These are phyloP conservation scores for Prinia subflava DNA, from an alignment of 2,113 vertebrate genomes.

Conservation along the genomic window DNA sequence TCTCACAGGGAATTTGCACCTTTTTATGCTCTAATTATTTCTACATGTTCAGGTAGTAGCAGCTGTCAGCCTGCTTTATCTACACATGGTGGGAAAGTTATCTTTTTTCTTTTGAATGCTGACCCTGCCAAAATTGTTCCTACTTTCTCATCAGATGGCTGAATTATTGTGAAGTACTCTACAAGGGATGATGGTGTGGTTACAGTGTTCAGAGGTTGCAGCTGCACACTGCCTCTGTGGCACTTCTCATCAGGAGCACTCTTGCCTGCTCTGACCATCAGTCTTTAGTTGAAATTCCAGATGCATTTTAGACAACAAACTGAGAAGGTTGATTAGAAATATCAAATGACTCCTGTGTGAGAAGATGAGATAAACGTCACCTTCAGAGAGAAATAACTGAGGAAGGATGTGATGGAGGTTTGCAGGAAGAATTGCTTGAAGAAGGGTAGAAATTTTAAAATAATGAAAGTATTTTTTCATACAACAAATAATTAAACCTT, in stretches of 20 bases:
- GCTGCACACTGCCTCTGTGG: background rate
- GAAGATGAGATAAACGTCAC: background rate
- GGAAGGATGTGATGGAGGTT: background rate
- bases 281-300: background rate
- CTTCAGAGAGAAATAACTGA: background rate
- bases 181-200: background rate
- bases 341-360: background rate
- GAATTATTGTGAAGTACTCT: background rate
- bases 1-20: background rate
- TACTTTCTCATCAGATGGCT: background rate
- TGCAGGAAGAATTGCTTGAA: background rate
- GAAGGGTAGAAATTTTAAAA: background rate
- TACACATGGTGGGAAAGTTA: background rate
- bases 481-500: background rate
- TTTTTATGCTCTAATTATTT: slow-evolving; percentile 28
- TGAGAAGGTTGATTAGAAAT: background rate
- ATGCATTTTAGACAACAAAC: background rate
- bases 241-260: background rate
- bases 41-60: background rate
- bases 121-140: background rate
- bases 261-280: background rate
- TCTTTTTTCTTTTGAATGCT: background rate
- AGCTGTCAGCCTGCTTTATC: slow-evolving; percentile 33
- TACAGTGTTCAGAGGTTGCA: background rate
- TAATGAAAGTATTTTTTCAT: background rate